A percentile compares a stretch with the other conserved stretches of the same genome.
phyloP scores from a whole-genome alignment of 2,797 vertebrate species.

The Champsocephalus esox region DNA sequence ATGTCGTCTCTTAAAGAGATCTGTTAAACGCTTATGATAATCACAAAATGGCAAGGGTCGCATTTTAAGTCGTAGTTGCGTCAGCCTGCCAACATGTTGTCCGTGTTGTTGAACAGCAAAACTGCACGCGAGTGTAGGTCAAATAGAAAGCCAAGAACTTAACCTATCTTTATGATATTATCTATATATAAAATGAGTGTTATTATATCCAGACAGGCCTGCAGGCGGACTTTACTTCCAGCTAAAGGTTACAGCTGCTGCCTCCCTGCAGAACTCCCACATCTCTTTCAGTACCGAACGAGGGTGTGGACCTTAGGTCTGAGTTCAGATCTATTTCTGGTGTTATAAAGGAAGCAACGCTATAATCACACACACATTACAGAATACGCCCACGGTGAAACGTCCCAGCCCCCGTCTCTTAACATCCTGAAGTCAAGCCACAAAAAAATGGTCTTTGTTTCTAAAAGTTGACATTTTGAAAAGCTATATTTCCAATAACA shows the following conservation, averaged over 20 bases:
- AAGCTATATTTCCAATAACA: too few relatives aligned
- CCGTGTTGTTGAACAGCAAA: background rate
- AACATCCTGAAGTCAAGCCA: background rate
- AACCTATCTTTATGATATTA: too few relatives aligned
- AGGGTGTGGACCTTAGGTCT: slow-evolving; percentile 36
- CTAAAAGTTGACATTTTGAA: background rate
- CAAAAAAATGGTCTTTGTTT: background rate
- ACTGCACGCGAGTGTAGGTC: background rate
- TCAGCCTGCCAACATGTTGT: background rate
- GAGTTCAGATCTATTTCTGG: slow-evolving; percentile 47
- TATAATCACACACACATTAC: background rate
- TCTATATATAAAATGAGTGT: background rate
- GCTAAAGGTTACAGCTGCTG: slow-evolving; percentile 22
- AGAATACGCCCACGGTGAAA: background rate
- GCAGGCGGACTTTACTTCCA: background rate
- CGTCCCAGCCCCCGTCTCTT: background rate
- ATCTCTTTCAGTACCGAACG: slow-evolving; percentile 54
- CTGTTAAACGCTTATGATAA: background rate
- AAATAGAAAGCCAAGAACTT: background rate
- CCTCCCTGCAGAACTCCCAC: slow-evolving; percentile 7
- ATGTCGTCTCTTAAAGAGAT: background rate
- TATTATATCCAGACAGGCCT: background rate
- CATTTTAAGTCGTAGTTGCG: background rate
- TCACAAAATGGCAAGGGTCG: background rate
- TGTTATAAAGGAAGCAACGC: slow-evolving; percentile 9